A percentile compares a stretch with the other conserved stretches of the same genome.
phyloP scores from a whole-genome alignment of 2,113 vertebrate genomes.

The Triplophysa tibetana region DNA sequence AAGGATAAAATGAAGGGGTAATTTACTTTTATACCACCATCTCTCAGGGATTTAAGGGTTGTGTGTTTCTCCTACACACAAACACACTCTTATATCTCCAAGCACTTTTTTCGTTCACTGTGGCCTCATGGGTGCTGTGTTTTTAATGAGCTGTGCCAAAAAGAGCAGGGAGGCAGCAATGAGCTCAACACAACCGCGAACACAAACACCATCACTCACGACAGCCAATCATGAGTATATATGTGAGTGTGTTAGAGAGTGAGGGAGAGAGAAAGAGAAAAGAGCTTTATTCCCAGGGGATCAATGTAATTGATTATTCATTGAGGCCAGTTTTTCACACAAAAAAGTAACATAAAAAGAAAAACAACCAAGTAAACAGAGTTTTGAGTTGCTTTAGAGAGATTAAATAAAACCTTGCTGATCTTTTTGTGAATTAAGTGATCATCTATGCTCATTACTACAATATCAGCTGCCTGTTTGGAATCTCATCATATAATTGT shows the following conservation, averaged over 20 bases:
- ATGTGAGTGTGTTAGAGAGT: not conserved
- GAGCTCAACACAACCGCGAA: not conserved
- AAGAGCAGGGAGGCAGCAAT: conserved; percentile 4
- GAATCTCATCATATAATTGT: no score
- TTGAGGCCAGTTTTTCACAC: not conserved
- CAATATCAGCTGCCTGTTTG: no score
- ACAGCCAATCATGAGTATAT: not conserved
- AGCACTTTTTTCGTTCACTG: not conserved
- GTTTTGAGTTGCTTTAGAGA: not conserved
- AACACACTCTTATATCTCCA: not conserved
- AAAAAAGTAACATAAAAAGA: not conserved
- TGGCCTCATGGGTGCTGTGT: not conserved
- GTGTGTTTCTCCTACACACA: not conserved
- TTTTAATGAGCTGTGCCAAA: conserved; percentile 13
- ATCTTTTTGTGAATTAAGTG: no score
- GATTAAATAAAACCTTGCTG: no score
- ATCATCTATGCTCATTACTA: no score
- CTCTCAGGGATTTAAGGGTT: not conserved
- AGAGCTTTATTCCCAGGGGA: not conserved
- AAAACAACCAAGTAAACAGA: not conserved
- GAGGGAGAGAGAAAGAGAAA: not conserved
- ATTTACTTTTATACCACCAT: not conserved
- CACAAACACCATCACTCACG: conserved; percentile 3
- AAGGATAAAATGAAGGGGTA: not conserved
- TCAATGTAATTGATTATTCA: conserved; percentile 9